Evolutionary conservation across 2,888 invertebrate genomes (phyloP).

Genomic region (Margaritifera margaritifera): DNA sequence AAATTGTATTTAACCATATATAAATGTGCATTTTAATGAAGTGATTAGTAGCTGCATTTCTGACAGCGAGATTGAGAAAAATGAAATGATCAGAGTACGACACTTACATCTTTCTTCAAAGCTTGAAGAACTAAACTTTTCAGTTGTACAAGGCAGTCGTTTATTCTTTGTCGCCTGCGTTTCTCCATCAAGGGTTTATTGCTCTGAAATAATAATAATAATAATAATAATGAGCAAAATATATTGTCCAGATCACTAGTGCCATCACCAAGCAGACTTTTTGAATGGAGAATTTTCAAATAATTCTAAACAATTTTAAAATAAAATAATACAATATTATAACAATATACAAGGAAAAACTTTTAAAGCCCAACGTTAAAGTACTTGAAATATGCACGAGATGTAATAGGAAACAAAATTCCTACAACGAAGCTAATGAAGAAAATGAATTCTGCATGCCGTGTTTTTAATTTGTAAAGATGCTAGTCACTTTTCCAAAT

Average conservation of each 20-base stretch:
- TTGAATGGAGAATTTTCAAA: neutral
- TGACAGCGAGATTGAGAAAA: too few species aligned
- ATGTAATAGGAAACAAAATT: too few species aligned
- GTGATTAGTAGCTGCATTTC: too few species aligned
- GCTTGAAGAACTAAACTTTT: conserved; percentile 68
- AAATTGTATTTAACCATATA: too few species aligned
- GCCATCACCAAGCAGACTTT: neutral
- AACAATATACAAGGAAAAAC: neutral
- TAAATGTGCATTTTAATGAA: too few species aligned
- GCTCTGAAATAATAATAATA: conserved; percentile 49
- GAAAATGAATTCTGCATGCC: too few species aligned
- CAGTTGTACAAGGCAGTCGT: conserved; percentile 67
- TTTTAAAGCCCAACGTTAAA: neutral
- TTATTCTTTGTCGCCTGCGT: conserved; percentile 66
- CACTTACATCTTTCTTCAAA: conserved; percentile 70
- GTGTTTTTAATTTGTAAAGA: too few species aligned
- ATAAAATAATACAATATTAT: neutral
- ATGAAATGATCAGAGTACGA: neutral
- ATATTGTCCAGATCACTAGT: neutral
- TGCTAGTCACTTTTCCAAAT: too few species aligned
- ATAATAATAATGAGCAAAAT: conserved; percentile 3
- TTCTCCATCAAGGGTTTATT: conserved; percentile 71
- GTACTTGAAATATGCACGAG: too few species aligned
- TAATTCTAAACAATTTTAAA: neutral
- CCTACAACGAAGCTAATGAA: too few species aligned